Evolutionary conservation across 2,888 invertebrate species (phyloP).

Genomic region (Ischnura elegans): DNA sequence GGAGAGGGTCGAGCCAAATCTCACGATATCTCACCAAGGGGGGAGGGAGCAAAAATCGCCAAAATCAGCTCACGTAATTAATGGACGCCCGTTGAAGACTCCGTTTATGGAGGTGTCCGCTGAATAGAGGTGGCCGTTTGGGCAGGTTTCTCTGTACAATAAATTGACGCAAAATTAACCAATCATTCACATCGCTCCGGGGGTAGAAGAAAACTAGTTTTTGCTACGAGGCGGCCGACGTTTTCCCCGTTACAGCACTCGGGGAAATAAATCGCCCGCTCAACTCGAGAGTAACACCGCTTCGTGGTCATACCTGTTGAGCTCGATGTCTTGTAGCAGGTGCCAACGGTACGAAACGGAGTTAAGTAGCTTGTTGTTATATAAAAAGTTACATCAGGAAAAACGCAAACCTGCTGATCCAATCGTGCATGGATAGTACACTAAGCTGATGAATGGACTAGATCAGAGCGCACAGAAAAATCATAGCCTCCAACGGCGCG

Average conservation of each 20-base stretch:
- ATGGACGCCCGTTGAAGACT: too few species aligned
- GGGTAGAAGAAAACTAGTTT: not conserved
- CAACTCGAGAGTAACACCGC: not conserved
- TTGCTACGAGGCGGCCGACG: not conserved
- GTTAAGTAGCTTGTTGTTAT: not conserved
- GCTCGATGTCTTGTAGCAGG: not conserved
- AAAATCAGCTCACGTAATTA: too few species aligned
- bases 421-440: not conserved
- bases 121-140: too few species aligned
- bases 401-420: not conserved
- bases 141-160: too few species aligned
- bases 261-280: not conserved
- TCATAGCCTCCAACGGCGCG: not conserved
- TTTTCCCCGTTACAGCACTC: not conserved
- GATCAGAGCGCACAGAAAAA: not conserved
- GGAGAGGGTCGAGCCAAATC: too few species aligned
- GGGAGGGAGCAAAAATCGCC: too few species aligned
- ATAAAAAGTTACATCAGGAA: not conserved
- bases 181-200: not conserved
- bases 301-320: not conserved
- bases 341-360: not conserved
- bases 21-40: too few species aligned
- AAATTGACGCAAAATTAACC: not conserved
- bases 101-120: too few species aligned
- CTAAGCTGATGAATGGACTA: not conserved